Evolutionary conservation across 2,113 vertebrate genomes (phyloP).

Genomic region (Cromileptes altivelis): DNA sequence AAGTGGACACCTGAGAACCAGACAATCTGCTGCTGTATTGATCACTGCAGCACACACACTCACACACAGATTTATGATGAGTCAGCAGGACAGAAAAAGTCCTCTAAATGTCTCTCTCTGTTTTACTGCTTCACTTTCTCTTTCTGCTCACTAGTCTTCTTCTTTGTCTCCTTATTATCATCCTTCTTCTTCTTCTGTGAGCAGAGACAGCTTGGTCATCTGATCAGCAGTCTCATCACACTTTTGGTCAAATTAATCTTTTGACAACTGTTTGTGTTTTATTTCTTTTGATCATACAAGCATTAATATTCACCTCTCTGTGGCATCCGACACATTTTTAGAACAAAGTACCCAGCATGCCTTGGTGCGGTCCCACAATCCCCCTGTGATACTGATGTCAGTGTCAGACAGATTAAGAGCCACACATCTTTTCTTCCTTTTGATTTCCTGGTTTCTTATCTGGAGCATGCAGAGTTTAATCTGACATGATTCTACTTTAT

Average conservation of each 20-base stretch:
- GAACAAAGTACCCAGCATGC: slow-evolving; percentile 35
- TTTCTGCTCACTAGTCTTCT: neutral
- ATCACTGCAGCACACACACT: slow-evolving; percentile 23
- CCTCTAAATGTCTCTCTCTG: slow-evolving; percentile 28
- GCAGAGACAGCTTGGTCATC: too few relatives aligned
- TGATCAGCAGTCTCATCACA: too few relatives aligned
- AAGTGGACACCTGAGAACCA: slow-evolving; percentile 9
- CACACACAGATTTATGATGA: slow-evolving; percentile 28
- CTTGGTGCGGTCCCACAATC: neutral
- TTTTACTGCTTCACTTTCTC: slow-evolving; percentile 9
- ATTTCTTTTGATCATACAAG: neutral
- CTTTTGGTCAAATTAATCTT: too few relatives aligned
- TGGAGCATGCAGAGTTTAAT: slow-evolving; percentile 42
- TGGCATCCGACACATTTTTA: neutral
- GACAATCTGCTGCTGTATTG: slow-evolving; percentile 23
- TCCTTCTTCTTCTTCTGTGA: too few relatives aligned
- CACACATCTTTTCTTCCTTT: neutral
- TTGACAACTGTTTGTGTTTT: neutral
- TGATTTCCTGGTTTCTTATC: slow-evolving; percentile 14
- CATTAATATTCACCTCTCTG: neutral
- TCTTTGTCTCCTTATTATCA: neutral
- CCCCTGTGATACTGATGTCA: neutral
- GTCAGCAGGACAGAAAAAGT: slow-evolving; percentile 18
- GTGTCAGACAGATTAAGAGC: slow-evolving; percentile 22
- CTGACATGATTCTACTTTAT: slow-evolving; percentile 47